Percentiles rank a stretch among this genome's conserved stretches.
Evolutionary conservation across 2,888 invertebrate genomes (phyloP).

Genomic region (Phaedon cochleariae): DNA sequence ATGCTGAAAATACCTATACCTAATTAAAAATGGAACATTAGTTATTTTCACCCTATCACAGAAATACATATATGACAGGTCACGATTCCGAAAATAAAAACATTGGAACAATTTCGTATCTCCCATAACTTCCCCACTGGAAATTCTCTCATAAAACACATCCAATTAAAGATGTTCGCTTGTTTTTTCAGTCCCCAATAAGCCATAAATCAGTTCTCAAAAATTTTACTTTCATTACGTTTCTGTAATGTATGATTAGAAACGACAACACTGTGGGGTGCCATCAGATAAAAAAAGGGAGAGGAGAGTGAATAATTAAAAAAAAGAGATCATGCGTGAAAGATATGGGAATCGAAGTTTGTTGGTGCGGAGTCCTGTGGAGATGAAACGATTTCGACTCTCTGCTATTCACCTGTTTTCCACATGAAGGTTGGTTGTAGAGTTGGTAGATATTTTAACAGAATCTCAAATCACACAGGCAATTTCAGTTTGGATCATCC

Average conservation of each 20-base stretch:
- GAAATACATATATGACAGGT: no score
- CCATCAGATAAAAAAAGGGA: conserved; percentile 24
- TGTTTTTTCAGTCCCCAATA: conserved; percentile 26
- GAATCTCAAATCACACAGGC: no score
- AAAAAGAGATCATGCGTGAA: conserved; percentile 11
- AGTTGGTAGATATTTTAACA: no score
- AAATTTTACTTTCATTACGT: conserved; percentile 35
- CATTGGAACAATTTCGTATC: no score
- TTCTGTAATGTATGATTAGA: conserved; percentile 36
- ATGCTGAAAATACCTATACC: no score
- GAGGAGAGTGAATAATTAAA: conserved; percentile 19
- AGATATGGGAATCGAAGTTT: background rate
- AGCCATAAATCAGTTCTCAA: conserved; percentile 35
- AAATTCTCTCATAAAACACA: conserved; percentile 24
- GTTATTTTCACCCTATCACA: no score
- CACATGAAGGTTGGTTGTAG: background rate
- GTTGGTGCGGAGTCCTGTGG: background rate
- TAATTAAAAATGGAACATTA: no score
- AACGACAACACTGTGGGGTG: conserved; percentile 30
- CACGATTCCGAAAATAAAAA: background rate
- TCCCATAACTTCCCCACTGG: background rate
- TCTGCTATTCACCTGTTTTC: background rate
- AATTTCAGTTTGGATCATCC: no score
- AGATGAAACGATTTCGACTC: background rate
- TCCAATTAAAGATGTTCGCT: conserved; percentile 34